Evolutionary conservation across 2,797 vertebrate species (phyloP).

Genomic region (Anas capensis): DNA sequence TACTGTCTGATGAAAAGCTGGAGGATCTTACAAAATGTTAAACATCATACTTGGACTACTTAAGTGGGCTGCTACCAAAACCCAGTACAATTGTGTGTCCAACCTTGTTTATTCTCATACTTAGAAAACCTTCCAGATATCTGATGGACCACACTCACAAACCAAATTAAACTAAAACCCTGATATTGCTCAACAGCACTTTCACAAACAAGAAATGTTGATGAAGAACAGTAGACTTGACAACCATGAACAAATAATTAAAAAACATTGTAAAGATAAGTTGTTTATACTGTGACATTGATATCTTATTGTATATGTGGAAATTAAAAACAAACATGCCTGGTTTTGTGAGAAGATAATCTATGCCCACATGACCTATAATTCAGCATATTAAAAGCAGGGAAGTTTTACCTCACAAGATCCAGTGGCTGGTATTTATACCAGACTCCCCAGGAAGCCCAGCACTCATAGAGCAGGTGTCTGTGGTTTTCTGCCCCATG

Average conservation of each 20-base stretch:
- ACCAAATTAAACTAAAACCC: neutral
- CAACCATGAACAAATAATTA: neutral
- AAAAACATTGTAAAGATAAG: neutral
- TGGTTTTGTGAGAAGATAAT: neutral
- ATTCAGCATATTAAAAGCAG: neutral
- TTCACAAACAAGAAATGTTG: neutral
- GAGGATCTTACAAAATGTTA: neutral
- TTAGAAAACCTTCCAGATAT: neutral
- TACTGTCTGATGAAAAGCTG: neutral
- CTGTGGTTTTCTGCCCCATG: slow-evolving; percentile 93
- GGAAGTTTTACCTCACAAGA: slow-evolving; percentile 87
- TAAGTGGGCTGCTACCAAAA: neutral
- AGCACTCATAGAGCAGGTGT: slow-evolving; percentile 92
- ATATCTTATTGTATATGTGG: neutral
- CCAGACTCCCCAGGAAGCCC: slow-evolving; percentile 96
- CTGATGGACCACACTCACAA: neutral
- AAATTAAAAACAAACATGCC: neutral
- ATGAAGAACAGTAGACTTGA: neutral
- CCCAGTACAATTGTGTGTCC: neutral
- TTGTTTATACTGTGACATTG: neutral
- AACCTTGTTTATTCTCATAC: neutral
- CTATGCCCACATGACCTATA: neutral
- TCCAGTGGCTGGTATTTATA: slow-evolving; percentile 95
- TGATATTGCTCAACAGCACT: neutral
- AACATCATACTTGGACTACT: neutral